phyloP scores from a whole-genome alignment of 2,797 vertebrate species.

The Dallia pectoralis region DNA sequence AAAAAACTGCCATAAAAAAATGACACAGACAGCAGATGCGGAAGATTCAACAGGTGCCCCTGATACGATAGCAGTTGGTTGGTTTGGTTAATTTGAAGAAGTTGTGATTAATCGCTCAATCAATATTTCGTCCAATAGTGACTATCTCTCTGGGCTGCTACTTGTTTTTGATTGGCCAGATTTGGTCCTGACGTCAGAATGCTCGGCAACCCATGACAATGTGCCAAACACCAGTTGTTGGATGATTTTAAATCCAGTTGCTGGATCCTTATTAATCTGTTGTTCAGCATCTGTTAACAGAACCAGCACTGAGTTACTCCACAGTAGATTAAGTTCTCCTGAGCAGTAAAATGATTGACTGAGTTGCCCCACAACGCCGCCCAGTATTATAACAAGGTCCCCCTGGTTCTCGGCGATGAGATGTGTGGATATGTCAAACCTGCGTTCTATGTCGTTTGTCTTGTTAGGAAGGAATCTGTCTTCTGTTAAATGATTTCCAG shows the following conservation, averaged over 20 bases:
- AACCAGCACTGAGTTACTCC: background rate
- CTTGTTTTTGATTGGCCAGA: too few species aligned
- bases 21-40: too few species aligned
- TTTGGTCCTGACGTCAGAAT: too few species aligned
- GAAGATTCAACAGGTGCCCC: too few species aligned
- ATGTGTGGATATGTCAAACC: background rate
- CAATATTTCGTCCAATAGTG: too few species aligned
- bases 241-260: background rate
- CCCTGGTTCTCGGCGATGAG: background rate
- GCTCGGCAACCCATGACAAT: too few species aligned
- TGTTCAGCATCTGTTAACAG: background rate
- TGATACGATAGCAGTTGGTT: too few species aligned
- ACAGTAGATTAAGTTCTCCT: background rate
- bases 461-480: background rate
- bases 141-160: too few species aligned
- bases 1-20: too few species aligned
- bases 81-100: too few species aligned
- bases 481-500: constrained; percentile 2
- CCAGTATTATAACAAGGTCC: constrained; percentile 14
- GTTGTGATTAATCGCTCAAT: too few species aligned
- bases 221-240: background rate
- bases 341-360: constrained; percentile 6
- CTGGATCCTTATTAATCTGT: background rate
- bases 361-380: constrained; percentile 19
- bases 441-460: background rate